A percentile compares a stretch with the other conserved stretches of the same genome.
Evolutionary conservation across 2,797 vertebrate genomes (phyloP).

Genomic region (Molossus alvarezi): DNA sequence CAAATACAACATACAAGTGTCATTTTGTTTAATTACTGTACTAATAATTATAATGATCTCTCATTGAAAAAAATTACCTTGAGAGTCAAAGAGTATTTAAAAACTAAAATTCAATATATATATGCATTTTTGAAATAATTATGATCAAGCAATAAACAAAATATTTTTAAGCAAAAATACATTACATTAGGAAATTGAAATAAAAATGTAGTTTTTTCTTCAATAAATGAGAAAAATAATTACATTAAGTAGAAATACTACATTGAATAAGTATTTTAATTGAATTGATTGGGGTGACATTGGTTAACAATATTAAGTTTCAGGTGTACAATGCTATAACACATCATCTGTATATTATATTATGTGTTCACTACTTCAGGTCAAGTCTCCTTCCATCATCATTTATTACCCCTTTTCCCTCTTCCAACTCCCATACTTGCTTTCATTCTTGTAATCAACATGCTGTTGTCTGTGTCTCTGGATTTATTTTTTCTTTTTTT

Average conservation of each 20-base stretch:
- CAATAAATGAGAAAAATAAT: neutral
- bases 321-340: too few relatives aligned
- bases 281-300: neutral
- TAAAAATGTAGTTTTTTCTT: neutral
- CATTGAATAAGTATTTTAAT: neutral
- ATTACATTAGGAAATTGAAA: neutral
- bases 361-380: too few relatives aligned
- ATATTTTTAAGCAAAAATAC: neutral
- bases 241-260: neutral
- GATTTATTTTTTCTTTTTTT: too few relatives aligned
- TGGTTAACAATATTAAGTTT: too few relatives aligned
- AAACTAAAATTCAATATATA: slow-evolving; percentile 1
- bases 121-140: neutral
- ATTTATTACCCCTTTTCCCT: too few relatives aligned
- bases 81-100: neutral
- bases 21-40: neutral
- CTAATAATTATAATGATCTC: neutral
- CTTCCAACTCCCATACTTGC: too few relatives aligned
- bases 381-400: too few relatives aligned
- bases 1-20: neutral
- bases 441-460: too few relatives aligned
- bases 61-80: neutral
- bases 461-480: too few relatives aligned
- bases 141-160: neutral
- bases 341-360: too few relatives aligned